Base-by-base conservation (phyloP, 1,140 invertebrate genomes). In the Ctenoplectra terminalis region DNA sequence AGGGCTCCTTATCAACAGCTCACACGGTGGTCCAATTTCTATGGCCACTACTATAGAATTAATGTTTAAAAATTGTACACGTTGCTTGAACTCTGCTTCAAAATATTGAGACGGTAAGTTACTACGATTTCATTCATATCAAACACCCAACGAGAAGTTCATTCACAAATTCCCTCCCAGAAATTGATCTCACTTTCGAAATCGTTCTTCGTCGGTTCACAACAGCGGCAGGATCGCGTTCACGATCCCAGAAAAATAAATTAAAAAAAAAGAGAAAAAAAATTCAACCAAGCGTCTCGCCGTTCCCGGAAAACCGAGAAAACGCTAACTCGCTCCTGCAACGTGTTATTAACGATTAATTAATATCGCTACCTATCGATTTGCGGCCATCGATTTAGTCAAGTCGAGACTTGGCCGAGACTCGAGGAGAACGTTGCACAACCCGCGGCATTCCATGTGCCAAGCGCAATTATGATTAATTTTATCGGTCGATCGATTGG, bases 401-500 rank as follows among this genome's bases (percentile, higher is more conserved):
- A 26, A 17, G 8, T 2, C 29, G 1, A 2, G 17, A 31, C 8
- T 26, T 0, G 26, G 3, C 7, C 37, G 58, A 23, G 37, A n/a
- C 67, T n/a, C 50, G 26, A 8, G 5, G 58, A n/a, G 17, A 23
- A 4, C 13, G 61, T 82, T 78, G 80, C 74, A 63, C 74, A 82
- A 82, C 64, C 26, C 50, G 69, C 43, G 67, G 66, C 81, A 72
- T 83, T 83, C 76, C 76, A 34, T 15, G 81, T 26, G 58, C 48
- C 70, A 60, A 69, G 61, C 77, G 77, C 77, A 71, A 74, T 83
- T 81, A 81, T 74, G 82, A 83, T 83, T 83, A 83, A 83, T 83
- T 83, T 74, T 69, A 74, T 81, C 76, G 61, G 8, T 1, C 61
- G 54, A 83, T 74, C 69, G 70, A 79, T 70, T 40, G 56, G 61